A percentile compares a stretch with the other conserved stretches of the same genome.
Conservation (phyloP, 1,140 invertebrate genomes). For the Trinorchestia longiramus region DNA sequence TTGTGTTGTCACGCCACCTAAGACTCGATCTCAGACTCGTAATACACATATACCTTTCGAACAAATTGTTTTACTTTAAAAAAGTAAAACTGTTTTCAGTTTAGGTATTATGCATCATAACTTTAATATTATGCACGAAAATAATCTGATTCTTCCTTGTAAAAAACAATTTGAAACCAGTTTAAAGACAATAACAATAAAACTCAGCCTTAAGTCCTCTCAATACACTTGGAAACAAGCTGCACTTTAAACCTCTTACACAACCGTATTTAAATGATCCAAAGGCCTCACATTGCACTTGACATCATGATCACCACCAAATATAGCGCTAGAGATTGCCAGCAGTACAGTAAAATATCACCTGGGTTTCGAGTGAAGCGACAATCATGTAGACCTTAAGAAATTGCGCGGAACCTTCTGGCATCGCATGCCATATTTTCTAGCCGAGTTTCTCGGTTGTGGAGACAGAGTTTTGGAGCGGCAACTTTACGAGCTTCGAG, state of each 20-base stretch:
- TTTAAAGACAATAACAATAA: no score
- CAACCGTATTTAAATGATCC: not conserved
- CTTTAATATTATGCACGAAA: no score
- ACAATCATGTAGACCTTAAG: slow-evolving; percentile 36
- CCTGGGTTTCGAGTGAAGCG: slow-evolving; percentile 36
- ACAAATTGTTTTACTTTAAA: no score
- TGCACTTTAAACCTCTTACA: not conserved
- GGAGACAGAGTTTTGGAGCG: not conserved
- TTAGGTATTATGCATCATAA: no score
- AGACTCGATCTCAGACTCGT: no score
- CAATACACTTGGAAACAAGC: no score
- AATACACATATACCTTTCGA: no score
- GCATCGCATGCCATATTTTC: not conserved
- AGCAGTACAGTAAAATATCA: slow-evolving; percentile 44
- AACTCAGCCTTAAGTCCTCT: no score
- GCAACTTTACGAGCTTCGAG: slow-evolving; percentile 21
- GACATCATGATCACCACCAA: not conserved
- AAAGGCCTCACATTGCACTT: not conserved
- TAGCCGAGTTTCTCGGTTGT: not conserved
- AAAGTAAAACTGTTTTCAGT: no score
- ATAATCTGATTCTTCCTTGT: no score
- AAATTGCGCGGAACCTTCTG: slow-evolving; percentile 37
- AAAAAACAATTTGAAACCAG: no score
- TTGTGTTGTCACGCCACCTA: no score
- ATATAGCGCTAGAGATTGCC: not conserved